A percentile compares a stretch with the other conserved stretches of the same genome.
Conservation (phyloP, 2,797 vertebrate species). For the Myotis findleyi region DNA sequence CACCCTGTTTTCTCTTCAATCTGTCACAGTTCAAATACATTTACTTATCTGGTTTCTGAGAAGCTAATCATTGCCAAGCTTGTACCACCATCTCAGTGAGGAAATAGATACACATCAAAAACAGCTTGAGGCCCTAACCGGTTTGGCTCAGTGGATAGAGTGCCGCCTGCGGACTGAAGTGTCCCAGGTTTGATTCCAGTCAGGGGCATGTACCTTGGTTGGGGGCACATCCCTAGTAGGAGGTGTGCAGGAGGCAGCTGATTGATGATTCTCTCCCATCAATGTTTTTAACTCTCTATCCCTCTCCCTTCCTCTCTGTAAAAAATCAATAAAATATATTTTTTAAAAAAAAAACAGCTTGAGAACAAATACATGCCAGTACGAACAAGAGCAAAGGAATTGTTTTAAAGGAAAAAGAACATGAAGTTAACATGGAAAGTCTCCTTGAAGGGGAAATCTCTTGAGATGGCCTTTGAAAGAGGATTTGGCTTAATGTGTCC, state of each 20-base stretch:
- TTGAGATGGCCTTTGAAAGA: neutral
- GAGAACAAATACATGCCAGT: neutral
- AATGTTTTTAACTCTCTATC: too few relatives aligned
- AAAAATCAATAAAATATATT: too few relatives aligned
- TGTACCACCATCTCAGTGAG: neutral
- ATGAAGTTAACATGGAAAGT: neutral
- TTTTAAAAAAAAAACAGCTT: neutral
- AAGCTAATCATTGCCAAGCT: neutral
- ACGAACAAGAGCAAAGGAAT: neutral
- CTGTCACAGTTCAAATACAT: neutral
- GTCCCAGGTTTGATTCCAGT: too few relatives aligned
- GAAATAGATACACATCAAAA: neutral
- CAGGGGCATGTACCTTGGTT: too few relatives aligned
- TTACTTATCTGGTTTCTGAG: neutral
- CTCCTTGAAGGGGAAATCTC: neutral
- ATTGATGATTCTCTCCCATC: too few relatives aligned
- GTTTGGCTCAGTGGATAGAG: too few relatives aligned
- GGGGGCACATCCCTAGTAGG: too few relatives aligned
- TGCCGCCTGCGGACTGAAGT: too few relatives aligned
- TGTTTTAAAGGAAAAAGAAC: neutral
- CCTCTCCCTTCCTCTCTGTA: too few relatives aligned
- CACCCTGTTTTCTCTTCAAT: neutral
- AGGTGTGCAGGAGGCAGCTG: too few relatives aligned
- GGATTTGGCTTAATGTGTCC: neutral
- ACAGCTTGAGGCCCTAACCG: neutral